A percentile compares a stretch with the other conserved stretches of the same genome.
Evolutionary conservation across 2,888 invertebrate genomes (phyloP).

Genomic region (Synanthedon tipuliformis): DNA sequence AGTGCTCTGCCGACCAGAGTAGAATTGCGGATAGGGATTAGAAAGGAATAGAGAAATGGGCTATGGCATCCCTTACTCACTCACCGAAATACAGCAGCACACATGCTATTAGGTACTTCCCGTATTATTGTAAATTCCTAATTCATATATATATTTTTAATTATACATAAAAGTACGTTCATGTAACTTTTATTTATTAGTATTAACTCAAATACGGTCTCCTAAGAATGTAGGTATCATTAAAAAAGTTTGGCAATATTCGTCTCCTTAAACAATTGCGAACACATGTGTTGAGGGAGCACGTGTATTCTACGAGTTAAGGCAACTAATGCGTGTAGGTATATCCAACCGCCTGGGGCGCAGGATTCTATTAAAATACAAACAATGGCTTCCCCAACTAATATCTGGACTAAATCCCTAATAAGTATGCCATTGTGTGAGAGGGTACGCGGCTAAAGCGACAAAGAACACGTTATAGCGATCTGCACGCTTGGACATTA

Average conservation of each 20-base stretch:
- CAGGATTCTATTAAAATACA: slow-evolving; percentile 67
- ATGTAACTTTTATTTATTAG: too few species aligned
- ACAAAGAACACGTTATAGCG: slow-evolving; percentile 70
- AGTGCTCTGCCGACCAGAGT: too few species aligned
- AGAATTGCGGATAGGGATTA: too few species aligned
- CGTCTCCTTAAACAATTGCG: slow-evolving; percentile 20
- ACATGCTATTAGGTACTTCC: too few species aligned
- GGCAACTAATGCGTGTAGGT: slow-evolving; percentile 25
- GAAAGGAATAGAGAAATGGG: too few species aligned
- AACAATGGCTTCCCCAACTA: slow-evolving; percentile 70
- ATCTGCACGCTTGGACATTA: slow-evolving; percentile 29
- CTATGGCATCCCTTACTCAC: too few species aligned
- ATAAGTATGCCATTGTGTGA: slow-evolving; percentile 71
- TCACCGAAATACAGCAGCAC: too few species aligned
- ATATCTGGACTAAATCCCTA: slow-evolving; percentile 71
- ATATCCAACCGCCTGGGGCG: slow-evolving; percentile 58
- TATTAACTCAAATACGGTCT: too few species aligned
- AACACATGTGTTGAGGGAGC: slow-evolving; percentile 34
- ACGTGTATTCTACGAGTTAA: slow-evolving; percentile 18
- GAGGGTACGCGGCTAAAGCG: slow-evolving; percentile 62
- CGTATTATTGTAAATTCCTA: too few species aligned
- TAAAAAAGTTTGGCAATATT: neutral
- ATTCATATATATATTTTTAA: too few species aligned
- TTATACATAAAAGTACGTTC: too few species aligned
- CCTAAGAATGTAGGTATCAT: too few species aligned